phyloP scores from a whole-genome alignment of 2,888 invertebrate species.

The Agrochola litura region DNA sequence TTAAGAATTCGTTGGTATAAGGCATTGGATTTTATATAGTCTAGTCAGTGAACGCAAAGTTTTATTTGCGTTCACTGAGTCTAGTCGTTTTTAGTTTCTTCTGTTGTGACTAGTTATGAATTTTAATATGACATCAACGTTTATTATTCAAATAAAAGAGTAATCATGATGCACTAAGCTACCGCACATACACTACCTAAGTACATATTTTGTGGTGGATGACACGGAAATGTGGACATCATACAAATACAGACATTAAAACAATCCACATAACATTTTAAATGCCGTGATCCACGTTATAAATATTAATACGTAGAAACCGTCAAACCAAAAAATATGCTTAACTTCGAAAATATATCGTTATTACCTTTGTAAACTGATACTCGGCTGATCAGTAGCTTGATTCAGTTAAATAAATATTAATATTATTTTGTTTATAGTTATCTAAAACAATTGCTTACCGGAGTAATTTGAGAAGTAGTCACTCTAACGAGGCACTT shows the following conservation, averaged over 20 bases:
- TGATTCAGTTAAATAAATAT: constrained; percentile 28
- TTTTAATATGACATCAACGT: background rate
- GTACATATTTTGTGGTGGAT: background rate
- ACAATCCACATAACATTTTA: background rate
- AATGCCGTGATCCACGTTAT: background rate
- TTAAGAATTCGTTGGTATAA: constrained; percentile 14
- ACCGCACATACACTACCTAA: background rate
- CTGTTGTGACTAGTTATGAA: background rate
- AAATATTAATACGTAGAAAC: background rate
- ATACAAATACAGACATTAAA: background rate
- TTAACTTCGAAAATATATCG: constrained; percentile 28
- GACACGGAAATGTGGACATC: background rate
- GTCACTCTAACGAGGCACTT: constrained; percentile 4
- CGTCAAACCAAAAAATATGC: background rate
- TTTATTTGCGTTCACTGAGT: too few species aligned
- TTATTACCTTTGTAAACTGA: constrained; percentile 54
- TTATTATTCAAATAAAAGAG: background rate
- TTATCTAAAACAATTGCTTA: constrained; percentile 51
- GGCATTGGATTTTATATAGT: background rate
- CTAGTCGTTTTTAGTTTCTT: background rate
- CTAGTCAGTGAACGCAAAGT: too few species aligned
- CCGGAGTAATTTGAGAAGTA: constrained; percentile 46
- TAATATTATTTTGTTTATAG: constrained; percentile 45
- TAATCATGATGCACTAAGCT: background rate
- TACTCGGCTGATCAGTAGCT: constrained; percentile 57